phyloP scores from a whole-genome alignment of 2,797 vertebrate species.

The Onychomys arenicola region DNA sequence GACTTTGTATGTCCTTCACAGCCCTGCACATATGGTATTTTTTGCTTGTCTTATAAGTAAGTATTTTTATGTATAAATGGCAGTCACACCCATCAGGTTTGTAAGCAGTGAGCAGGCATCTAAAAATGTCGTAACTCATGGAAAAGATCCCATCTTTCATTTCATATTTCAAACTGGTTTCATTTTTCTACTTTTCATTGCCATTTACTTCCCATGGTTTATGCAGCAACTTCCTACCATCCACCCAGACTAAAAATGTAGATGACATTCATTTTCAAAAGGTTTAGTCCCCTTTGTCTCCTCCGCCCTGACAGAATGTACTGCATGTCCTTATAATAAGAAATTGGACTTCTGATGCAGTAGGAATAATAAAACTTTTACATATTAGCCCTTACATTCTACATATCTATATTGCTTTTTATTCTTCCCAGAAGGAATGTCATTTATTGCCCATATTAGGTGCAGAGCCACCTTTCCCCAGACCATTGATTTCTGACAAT shows the following conservation, averaged over 20 bases:
- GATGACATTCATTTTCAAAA: constrained; percentile 68
- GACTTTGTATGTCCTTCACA: background rate
- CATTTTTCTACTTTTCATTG: constrained; percentile 17
- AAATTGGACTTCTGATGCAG: background rate
- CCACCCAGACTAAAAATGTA: constrained; percentile 47
- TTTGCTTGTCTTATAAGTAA: background rate
- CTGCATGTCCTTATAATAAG: constrained; percentile 15
- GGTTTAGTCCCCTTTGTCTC: constrained; percentile 50
- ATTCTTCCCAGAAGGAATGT: background rate
- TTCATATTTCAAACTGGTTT: constrained; percentile 30
- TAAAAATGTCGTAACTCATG: background rate
- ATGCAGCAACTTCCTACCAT: constrained; percentile 56
- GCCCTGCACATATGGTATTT: background rate
- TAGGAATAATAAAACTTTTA: background rate
- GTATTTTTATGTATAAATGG: background rate
- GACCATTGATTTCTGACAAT: background rate
- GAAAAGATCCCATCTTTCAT: background rate
- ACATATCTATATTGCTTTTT: background rate
- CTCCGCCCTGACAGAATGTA: constrained; percentile 41
- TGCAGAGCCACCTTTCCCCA: background rate
- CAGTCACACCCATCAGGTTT: background rate
- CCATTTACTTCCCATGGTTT: constrained; percentile 45
- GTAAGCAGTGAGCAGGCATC: background rate
- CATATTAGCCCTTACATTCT: background rate
- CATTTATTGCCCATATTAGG: background rate